Conservation (phyloP, 2,113 vertebrate genomes). For the Epinephelus cyanopodus region DNA sequence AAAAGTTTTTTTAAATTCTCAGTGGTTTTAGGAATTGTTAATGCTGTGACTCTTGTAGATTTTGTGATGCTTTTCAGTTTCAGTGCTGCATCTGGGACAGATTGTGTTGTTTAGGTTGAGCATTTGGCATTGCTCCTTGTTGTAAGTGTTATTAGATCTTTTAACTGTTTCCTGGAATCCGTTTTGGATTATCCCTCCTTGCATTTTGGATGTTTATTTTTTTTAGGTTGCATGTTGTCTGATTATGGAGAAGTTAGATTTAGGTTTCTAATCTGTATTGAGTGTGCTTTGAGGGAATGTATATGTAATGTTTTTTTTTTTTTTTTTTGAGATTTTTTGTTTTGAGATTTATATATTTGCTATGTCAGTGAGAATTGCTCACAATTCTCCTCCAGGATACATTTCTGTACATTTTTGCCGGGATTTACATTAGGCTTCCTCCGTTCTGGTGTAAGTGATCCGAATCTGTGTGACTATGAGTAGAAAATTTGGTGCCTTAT, state of each 20-base stretch:
- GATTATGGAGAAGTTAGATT: conserved; percentile 29
- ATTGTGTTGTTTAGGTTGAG: conserved; percentile 7
- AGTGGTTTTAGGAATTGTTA: conserved; percentile 28
- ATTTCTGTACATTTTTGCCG: conserved; percentile 4
- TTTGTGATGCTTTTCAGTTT: conserved; percentile 30
- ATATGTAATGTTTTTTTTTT: conserved; percentile 4
- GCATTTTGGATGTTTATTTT: conserved; percentile 50
- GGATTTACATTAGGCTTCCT: neutral
- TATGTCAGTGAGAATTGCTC: neutral
- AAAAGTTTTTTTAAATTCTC: neutral
- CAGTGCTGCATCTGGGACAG: conserved; percentile 4
- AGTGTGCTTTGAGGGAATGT: conserved; percentile 18
- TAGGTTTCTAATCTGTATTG: conserved; percentile 5
- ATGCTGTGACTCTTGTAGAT: conserved; percentile 13
- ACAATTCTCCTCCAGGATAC: neutral
- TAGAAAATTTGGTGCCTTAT: conserved; percentile 9
- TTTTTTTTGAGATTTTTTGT: conserved; percentile 12
- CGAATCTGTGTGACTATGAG: neutral
- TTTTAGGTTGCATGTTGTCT: conserved; percentile 44
- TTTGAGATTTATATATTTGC: conserved; percentile 9
- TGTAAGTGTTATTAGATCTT: conserved; percentile 40
- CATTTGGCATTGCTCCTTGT: conserved; percentile 1
- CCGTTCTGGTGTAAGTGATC: neutral
- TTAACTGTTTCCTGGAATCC: conserved; percentile 49
- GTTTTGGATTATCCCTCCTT: neutral